Evolutionary conservation across 1,140 invertebrate genomes (phyloP).

Genomic region (Chelonus insularis): DNA sequence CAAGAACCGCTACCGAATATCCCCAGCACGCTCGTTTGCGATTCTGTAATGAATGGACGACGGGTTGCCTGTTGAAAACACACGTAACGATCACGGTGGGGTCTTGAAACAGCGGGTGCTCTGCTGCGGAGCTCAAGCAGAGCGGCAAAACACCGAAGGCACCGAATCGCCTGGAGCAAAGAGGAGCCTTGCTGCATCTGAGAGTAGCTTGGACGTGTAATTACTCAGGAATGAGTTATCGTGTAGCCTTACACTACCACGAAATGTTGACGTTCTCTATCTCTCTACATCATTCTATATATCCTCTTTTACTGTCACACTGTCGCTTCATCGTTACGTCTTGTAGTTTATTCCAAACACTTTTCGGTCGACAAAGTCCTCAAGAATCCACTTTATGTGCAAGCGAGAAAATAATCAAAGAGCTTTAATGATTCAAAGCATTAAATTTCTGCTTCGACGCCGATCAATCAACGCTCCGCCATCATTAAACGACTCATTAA

Average conservation of each 20-base stretch:
- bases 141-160: conserved; percentile 20
- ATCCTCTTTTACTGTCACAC: background rate
- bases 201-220: conserved; percentile 33
- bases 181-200: background rate
- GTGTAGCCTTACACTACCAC: conserved; percentile 11
- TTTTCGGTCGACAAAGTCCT: background rate
- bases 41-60: conserved; percentile 37
- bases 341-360: no score
- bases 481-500: conserved; percentile 7
- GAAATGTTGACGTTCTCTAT: background rate
- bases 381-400: no score
- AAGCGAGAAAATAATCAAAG: conserved; percentile 30
- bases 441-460: conserved; percentile 31
- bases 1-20: conserved; percentile 32
- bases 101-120: conserved; percentile 18
- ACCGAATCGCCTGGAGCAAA: background rate
- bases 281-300: background rate
- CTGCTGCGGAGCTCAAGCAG: background rate
- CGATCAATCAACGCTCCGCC: conserved; percentile 2
- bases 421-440: conserved; percentile 40
- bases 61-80: conserved; percentile 25
- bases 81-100: conserved; percentile 30
- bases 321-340: no score
- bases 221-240: conserved; percentile 48
- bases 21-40: conserved; percentile 31